Evolutionary conservation across 2,888 invertebrate genomes (phyloP), one percentile per base, ranked within the genome.

Genomic region (Crematogaster levior): DNA sequence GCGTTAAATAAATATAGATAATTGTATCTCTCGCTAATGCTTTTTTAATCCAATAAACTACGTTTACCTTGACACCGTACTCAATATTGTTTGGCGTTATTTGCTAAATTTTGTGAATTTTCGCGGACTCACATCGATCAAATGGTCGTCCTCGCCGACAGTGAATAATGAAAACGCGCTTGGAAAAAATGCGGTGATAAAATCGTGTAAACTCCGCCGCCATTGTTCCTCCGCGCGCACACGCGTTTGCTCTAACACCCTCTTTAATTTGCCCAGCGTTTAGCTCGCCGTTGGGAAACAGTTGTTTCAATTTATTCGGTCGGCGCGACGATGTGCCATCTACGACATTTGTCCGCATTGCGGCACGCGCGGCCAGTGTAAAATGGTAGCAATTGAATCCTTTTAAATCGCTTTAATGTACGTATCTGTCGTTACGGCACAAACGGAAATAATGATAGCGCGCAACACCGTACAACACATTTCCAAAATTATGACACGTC

Each of bases 391-490:
- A 87, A 86, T 86, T 82, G 88, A 87, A 88, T 82, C 87, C 84
- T 84, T 88, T 86, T 88, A 84, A 88, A 86, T 89, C 88, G 86
- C 82, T 89, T 87, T 87, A 88, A 90, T 89, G 87, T 85, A 88
- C 81, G 83, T 85, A 85, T 86, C 77, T 86, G 81, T 72, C 75
- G 72, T 37, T 79, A 51, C 30, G 51, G 53, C 2, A 66, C 53
- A 9, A 56, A n/a, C 46, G 65, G 82, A 87, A 79, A 81, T 84
- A 87, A 83, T 65, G 58, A n/a, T 46, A 48, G 27, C 27, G 77
- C 43, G 30, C 68, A 34, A 43, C 21, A 53, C 12, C 37, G 27
- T 43, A 68, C 68, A 43, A 30, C 56, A 15, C 34, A 18, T 21
- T n/a, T n/a, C n/a, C 43, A 18, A 56, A 77, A 66, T 56, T 56